Evolutionary conservation across 2,797 vertebrate genomes (phyloP).

Genomic region (Ceyx erithaca): DNA sequence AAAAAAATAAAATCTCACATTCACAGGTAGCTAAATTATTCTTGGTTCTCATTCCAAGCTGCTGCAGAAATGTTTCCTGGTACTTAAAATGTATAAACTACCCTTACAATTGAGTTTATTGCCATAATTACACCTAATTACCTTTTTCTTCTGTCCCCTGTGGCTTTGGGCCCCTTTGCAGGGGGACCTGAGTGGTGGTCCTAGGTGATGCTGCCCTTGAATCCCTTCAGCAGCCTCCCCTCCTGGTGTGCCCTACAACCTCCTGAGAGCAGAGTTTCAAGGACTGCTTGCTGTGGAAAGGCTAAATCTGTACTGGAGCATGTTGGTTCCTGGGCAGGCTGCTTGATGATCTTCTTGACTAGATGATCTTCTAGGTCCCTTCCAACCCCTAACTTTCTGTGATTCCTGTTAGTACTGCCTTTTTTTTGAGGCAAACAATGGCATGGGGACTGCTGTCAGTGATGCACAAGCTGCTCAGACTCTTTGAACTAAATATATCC

Average conservation of each 20-base stretch:
- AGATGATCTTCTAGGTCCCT: too few relatives aligned
- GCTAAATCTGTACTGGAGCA: neutral
- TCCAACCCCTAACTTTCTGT: too few relatives aligned
- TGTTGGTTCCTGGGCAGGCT: rapidly evolving
- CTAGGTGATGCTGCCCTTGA: neutral
- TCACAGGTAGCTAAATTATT: neutral
- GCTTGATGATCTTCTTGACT: too few relatives aligned
- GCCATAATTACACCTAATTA: neutral
- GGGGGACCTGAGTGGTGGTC: neutral
- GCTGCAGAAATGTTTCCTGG: neutral
- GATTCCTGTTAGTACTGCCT: neutral
- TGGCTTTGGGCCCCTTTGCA: rapidly evolving
- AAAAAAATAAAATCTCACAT: neutral
- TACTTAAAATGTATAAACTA: neutral
- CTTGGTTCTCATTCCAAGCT: neutral
- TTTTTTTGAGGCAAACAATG: neutral
- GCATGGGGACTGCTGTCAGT: neutral
- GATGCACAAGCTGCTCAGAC: neutral
- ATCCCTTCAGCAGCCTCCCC: neutral
- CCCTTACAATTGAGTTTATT: neutral
- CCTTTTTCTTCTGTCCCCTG: neutral
- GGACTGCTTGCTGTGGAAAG: neutral
- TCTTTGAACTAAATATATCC: neutral
- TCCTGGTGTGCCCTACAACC: rapidly evolving
- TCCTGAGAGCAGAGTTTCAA: rapidly evolving